Evolutionary conservation across 2,797 vertebrate genomes (phyloP).

Genomic region (Lepus townsendii): DNA sequence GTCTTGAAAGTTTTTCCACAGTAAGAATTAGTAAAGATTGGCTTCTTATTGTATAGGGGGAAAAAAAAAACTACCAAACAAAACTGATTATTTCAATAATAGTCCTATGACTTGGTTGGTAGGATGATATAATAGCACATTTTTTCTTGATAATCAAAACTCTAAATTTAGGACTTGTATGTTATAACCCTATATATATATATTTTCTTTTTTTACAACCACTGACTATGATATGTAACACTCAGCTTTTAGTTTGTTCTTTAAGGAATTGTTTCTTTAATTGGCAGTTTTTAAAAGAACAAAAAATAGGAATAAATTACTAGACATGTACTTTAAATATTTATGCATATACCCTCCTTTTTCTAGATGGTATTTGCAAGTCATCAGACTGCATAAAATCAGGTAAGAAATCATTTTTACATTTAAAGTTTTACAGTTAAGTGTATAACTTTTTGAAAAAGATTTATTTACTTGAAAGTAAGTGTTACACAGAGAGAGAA

Average conservation of each 20-base stretch:
- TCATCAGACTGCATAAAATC: slow-evolving; percentile 96
- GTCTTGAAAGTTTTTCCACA: slow-evolving; percentile 31
- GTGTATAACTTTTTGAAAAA: too few relatives aligned
- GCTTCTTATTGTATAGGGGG: not conserved
- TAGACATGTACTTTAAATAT: slow-evolving; percentile 11
- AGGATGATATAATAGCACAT: not conserved
- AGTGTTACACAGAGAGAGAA: too few relatives aligned
- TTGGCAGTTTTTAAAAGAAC: slow-evolving; percentile 34
- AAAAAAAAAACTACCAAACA: slow-evolving; percentile 37
- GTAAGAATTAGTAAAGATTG: not conserved
- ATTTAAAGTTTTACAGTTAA: not conserved
- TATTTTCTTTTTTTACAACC: not conserved
- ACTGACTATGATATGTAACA: not conserved
- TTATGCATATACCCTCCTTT: slow-evolving; percentile 66
- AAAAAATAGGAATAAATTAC: slow-evolving; percentile 36
- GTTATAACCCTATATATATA: not conserved
- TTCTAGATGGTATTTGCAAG: slow-evolving; percentile 95
- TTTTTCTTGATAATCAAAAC: not conserved
- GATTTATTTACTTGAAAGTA: too few relatives aligned
- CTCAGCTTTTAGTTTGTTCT: not conserved
- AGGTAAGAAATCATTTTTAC: slow-evolving; percentile 90
- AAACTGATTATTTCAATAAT: slow-evolving; percentile 65
- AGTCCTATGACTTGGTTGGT: slow-evolving; percentile 69
- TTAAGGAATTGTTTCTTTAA: slow-evolving; percentile 57
- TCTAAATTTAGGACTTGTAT: slow-evolving; percentile 52